Evolutionary conservation across 2,797 vertebrate species (phyloP).

Genomic region (Pangasius mekongensis): DNA sequence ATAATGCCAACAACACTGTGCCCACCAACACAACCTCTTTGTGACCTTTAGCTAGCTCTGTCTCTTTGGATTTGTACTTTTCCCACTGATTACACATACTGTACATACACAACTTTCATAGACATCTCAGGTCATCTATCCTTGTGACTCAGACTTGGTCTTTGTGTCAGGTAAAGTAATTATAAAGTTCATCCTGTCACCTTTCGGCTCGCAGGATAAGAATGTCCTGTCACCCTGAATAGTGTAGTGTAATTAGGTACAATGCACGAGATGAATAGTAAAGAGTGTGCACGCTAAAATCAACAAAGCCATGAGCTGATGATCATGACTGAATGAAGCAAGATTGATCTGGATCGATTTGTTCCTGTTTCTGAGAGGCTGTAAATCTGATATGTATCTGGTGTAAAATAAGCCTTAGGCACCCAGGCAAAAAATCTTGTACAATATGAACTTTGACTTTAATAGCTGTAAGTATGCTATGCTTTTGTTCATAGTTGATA

Average conservation of each 20-base stretch:
- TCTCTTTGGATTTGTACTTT: conserved; percentile 49
- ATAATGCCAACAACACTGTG: conserved; percentile 29
- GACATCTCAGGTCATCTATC: conserved; percentile 9
- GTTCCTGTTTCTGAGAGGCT: background rate
- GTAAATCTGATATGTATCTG: background rate
- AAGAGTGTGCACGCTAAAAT: conserved; percentile 13
- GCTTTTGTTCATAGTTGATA: background rate
- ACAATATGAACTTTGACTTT: background rate
- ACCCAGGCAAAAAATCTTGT: conserved; percentile 1
- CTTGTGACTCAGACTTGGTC: conserved; percentile 28
- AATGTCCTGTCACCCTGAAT: conserved; percentile 29
- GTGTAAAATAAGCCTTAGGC: background rate
- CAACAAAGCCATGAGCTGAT: conserved; percentile 30
- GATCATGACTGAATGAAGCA: conserved; percentile 16
- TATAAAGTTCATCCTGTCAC: conserved; percentile 55
- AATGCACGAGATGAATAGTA: conserved; percentile 26
- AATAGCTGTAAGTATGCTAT: background rate
- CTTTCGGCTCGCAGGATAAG: conserved; percentile 16
- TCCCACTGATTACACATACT: background rate
- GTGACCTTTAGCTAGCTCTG: conserved; percentile 51
- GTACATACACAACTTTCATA: background rate
- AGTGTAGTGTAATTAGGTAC: conserved; percentile 45
- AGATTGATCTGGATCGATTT: background rate
- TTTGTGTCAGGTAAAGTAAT: conserved; percentile 36
- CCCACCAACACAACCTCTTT: conserved; percentile 41